Evolutionary conservation across 64 coral and sea anemone species (phyloP).

Genomic region (Montipora capricornis): DNA sequence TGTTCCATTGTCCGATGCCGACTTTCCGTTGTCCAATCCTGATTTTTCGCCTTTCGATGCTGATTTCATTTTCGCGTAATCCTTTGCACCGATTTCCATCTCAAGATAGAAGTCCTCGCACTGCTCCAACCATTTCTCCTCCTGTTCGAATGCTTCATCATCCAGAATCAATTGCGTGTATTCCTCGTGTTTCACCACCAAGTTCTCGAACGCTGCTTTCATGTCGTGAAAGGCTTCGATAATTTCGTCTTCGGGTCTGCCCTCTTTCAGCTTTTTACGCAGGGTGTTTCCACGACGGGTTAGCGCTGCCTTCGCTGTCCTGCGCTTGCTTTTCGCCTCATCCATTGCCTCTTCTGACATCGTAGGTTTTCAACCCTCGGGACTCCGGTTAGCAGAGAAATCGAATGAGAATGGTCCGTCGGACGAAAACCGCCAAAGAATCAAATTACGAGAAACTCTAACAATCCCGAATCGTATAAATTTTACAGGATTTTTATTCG

Average conservation of each 20-base stretch:
- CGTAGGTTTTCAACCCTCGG: too few species aligned
- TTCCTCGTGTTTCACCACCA: slow-evolving; percentile 62
- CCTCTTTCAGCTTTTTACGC: slow-evolving; percentile 23
- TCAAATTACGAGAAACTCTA: too few species aligned
- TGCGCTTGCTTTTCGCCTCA: slow-evolving; percentile 40
- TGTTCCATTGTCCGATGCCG: too few species aligned
- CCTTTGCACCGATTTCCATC: slow-evolving; percentile 37
- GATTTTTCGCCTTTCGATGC: neutral
- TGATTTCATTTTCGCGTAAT: slow-evolving; percentile 9
- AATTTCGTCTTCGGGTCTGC: slow-evolving; percentile 33
- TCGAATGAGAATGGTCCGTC: too few species aligned
- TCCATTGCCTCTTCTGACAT: neutral
- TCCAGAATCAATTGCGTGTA: slow-evolving; percentile 48
- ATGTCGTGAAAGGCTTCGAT: slow-evolving; percentile 30
- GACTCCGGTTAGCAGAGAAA: too few species aligned
- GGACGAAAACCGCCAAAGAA: too few species aligned
- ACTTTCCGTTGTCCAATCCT: too few species aligned
- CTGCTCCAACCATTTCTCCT: slow-evolving; percentile 41
- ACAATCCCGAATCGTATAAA: neutral
- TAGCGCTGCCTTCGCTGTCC: slow-evolving; percentile 67
- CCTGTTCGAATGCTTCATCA: slow-evolving; percentile 54
- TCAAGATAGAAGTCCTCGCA: slow-evolving; percentile 57
- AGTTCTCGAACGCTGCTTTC: slow-evolving; percentile 25
- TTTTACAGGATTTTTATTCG: neutral
- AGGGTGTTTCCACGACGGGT: slow-evolving; percentile 62